Conservation (phyloP, 1,140 invertebrate genomes). For the Leptinotarsa lineolata region DNA sequence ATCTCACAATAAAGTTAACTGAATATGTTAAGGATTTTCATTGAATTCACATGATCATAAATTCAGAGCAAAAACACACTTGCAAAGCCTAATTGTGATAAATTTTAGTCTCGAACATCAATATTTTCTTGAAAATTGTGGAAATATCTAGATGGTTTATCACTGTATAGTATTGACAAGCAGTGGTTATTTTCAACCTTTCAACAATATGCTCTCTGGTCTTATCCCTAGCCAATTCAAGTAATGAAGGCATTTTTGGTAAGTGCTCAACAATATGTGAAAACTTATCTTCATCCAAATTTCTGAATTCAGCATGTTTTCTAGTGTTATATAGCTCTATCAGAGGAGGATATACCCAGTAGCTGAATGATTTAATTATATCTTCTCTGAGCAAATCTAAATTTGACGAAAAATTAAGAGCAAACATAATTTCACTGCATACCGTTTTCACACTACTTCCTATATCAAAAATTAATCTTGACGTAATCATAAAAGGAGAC, state of each 20-base stretch:
- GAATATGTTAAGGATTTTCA: too few species aligned
- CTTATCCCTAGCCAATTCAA: slow-evolving; percentile 24
- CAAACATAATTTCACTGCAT: not conserved
- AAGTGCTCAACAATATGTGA: not conserved
- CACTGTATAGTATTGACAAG: slow-evolving; percentile 12
- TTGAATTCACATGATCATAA: too few species aligned
- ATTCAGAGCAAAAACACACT: too few species aligned
- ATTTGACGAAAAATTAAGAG: not conserved
- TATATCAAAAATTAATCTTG: slow-evolving; percentile 16
- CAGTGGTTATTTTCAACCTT: slow-evolving; percentile 8
- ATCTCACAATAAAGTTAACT: too few species aligned
- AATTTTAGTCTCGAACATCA: slow-evolving; percentile 14
- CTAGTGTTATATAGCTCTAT: not conserved
- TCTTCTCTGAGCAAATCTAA: not conserved
- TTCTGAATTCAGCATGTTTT: not conserved
- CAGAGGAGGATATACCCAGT: not conserved
- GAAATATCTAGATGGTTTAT: slow-evolving; percentile 19
- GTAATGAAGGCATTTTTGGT: slow-evolving; percentile 23
- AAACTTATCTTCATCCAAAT: not conserved
- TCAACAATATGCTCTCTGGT: slow-evolving; percentile 17
- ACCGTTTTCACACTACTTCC: not conserved
- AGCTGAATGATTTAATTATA: not conserved
- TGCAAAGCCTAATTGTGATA: slow-evolving; percentile 21
- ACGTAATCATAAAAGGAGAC: slow-evolving; percentile 3
- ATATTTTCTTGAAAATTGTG: slow-evolving; percentile 4